A percentile compares a stretch with the other conserved stretches of the same genome.
phyloP scores from a whole-genome alignment of 1,140 invertebrate species.

The Harlomillsia oculata region DNA sequence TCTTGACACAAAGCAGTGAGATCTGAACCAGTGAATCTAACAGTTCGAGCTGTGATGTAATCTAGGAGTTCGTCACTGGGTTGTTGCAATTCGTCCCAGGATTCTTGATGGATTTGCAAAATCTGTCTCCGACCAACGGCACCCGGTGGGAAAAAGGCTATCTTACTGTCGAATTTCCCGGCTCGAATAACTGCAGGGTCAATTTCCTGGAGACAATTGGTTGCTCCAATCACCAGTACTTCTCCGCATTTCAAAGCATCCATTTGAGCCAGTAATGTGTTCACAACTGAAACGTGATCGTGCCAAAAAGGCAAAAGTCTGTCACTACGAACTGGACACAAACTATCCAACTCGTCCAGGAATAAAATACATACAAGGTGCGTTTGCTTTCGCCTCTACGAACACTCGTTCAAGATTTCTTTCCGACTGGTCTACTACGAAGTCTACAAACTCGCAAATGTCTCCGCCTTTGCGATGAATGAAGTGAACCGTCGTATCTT shows the following conservation, averaged over 20 bases:
- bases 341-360: conserved; percentile 80
- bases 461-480: conserved; percentile 93
- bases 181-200: conserved; percentile 72
- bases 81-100: conserved; percentile 48
- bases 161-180: conserved; percentile 72
- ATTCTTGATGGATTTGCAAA: conserved; percentile 55
- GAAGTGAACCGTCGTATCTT: conserved; percentile 61
- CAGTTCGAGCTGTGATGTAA: conserved; percentile 61
- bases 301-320: background rate
- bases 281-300: conserved; percentile 53
- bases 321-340: conserved; percentile 61
- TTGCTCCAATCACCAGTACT: conserved; percentile 74
- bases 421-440: conserved; percentile 86
- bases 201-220: conserved; percentile 71
- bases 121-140: conserved; percentile 52
- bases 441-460: conserved; percentile 49
- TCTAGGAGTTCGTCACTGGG: conserved; percentile 45
- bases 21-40: conserved; percentile 86
- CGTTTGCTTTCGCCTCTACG: conserved; percentile 72
- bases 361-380: conserved; percentile 82
- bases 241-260: conserved; percentile 69
- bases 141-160: conserved; percentile 59
- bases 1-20: too few relatives aligned
- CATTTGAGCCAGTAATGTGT: conserved; percentile 79
- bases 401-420: conserved; percentile 77